Evolutionary conservation across 2,888 invertebrate species (phyloP).

Genomic region (Notodonta ziczac): DNA sequence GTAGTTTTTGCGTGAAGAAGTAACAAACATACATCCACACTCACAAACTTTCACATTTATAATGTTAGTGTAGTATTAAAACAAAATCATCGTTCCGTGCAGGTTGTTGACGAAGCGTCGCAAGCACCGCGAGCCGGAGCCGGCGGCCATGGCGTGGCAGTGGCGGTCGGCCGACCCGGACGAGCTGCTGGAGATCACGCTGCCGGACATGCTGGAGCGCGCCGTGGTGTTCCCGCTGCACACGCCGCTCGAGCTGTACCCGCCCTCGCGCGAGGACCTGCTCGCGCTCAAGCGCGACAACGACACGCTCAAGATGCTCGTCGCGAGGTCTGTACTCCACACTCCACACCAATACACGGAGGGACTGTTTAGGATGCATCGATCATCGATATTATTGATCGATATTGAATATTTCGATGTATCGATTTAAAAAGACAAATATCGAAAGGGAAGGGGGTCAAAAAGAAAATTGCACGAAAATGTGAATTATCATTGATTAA

Average conservation of each 20-base stretch:
- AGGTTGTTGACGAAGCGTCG: constrained; percentile 68
- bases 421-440: too few species aligned
- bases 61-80: too few species aligned
- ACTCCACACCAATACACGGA: too few species aligned
- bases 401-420: too few species aligned
- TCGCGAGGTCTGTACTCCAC: constrained; percentile 47
- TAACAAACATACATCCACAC: too few species aligned
- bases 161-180: constrained; percentile 66
- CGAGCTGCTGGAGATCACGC: constrained; percentile 66
- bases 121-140: constrained; percentile 55
- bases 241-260: constrained; percentile 63
- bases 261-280: constrained; percentile 50
- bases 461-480: too few species aligned
- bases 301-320: constrained; percentile 58
- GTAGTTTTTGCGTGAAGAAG: too few species aligned
- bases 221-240: constrained; percentile 71
- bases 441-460: too few species aligned
- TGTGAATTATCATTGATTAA: too few species aligned
- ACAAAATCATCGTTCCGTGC: not conserved
- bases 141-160: constrained; percentile 65
- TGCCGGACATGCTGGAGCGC: constrained; percentile 59
- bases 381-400: too few species aligned
- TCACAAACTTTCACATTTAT: too few species aligned
- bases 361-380: too few species aligned
- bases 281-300: constrained; percentile 57